Evolutionary conservation across 2,113 vertebrate genomes (phyloP).

Genomic region (Catharus bicknelli): DNA sequence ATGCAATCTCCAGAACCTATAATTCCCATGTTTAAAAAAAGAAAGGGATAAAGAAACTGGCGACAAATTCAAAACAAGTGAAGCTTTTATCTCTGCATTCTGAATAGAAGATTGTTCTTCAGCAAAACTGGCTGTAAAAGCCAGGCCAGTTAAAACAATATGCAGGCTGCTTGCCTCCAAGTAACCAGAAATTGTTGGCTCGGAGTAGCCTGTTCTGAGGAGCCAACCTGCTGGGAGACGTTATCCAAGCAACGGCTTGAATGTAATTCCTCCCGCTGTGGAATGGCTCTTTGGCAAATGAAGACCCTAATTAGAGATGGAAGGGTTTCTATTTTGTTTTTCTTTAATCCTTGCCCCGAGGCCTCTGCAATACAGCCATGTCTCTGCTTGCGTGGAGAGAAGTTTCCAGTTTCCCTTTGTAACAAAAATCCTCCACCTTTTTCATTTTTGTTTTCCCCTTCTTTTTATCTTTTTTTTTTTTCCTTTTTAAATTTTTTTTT

Average conservation of each 20-base stretch:
- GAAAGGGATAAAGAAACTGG: conserved; percentile 53
- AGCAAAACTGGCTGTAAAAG: conserved; percentile 74
- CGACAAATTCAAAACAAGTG: conserved; percentile 70
- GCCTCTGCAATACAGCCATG: conserved; percentile 77
- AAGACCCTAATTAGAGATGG: conserved; percentile 82
- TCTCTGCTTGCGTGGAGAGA: conserved; percentile 84
- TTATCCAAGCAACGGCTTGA: conserved; percentile 78
- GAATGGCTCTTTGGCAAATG: conserved; percentile 82
- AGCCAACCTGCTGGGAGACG: conserved; percentile 78
- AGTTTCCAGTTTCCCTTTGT: conserved; percentile 80
- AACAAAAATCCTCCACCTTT: conserved; percentile 74
- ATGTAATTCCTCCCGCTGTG: conserved; percentile 75
- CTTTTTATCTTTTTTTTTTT: background rate
- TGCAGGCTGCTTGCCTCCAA: conserved; percentile 69
- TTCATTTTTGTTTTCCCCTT: background rate
- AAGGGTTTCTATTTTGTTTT: conserved; percentile 82
- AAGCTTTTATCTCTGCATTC: conserved; percentile 74
- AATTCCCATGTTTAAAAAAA: conserved; percentile 75
- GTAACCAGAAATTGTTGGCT: conserved; percentile 78
- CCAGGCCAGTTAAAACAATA: conserved; percentile 78
- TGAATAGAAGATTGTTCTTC: conserved; percentile 76
- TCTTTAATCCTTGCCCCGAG: conserved; percentile 87
- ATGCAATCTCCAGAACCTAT: conserved; percentile 72
- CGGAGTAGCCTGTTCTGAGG: conserved; percentile 56
- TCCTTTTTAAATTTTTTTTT: background rate